Base-by-base conservation (phyloP, 2,797 vertebrate genomes). In the Centroberyx gerrardi region DNA sequence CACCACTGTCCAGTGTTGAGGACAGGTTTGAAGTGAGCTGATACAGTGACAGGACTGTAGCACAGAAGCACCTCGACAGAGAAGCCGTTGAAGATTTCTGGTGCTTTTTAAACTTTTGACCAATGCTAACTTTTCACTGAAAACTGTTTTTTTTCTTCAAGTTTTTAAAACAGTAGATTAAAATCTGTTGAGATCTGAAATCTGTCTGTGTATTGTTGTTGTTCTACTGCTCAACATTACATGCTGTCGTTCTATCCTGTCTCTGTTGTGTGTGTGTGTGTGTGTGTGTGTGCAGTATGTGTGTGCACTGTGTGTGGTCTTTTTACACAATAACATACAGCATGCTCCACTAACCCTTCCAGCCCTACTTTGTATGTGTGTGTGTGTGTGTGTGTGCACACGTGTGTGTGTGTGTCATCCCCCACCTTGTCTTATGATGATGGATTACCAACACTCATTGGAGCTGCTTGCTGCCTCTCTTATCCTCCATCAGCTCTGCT, bases 361-460 rank as follows among this genome's bases (percentile, higher is more conserved):
- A 72, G 28, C 62, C 40, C 5, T 63, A 29, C 31, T 77, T 22
- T 75, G 46, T 55, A 31, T 69, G 46, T 52, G 44, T 64, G 62
- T 59, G 72, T 44, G 55, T 51, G 52, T 67, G 51, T 28, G 51
- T 54, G 51, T 44, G n/a, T 27, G 27, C 18, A 36, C 27, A 58
- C 64, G 54, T 62, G 58, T 76, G 62, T 82, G 81, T 83, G 83
- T 86, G 81, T 83, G 83, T 87, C 72, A 74, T 77, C 83, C 74
- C 72, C 38, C 38, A 69, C 75, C 68, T 77, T 64, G 91, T 89
- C 81, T 89, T 87, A 87, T 90, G 90, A 91, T 90, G 90, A 88
- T 88, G 91, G 92, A 93, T 94, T 94, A 92, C 77, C 56, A 68
- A 62, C 82, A 82, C 74, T 88, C 84, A 61, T 67, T 88, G 81